Percentiles rank a stretch among this genome's conserved stretches.
Conservation (phyloP, 2,797 vertebrate genomes). For the Lithobates sylvaticus region DNA sequence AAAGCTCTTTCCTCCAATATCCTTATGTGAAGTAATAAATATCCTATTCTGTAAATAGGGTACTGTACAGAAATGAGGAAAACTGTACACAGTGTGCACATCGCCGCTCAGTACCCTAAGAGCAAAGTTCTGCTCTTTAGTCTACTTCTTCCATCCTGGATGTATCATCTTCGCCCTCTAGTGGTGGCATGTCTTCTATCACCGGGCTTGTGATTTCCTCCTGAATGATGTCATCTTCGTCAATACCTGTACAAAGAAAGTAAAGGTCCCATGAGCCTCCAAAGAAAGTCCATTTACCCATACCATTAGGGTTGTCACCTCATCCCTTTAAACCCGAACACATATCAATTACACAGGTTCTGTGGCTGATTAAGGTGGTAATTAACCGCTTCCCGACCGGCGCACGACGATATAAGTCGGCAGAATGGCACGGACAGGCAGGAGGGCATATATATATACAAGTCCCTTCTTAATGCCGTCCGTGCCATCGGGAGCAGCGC, state of each 20-base stretch:
- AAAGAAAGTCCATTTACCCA: too few relatives aligned
- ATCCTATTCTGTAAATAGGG: neutral
- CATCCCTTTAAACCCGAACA: too few relatives aligned
- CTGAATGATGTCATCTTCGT: constrained; percentile 78
- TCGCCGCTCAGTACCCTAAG: neutral
- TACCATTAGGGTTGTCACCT: too few relatives aligned
- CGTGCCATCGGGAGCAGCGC: too few relatives aligned
- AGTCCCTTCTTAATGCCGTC: too few relatives aligned
- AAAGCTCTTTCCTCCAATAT: neutral
- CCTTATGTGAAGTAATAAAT: neutral
- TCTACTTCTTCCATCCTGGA: constrained; percentile 86
- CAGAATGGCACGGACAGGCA: too few relatives aligned
- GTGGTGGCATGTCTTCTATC: constrained; percentile 83
- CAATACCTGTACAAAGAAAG: constrained; percentile 74
- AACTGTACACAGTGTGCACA: neutral
- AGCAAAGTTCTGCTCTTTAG: constrained; percentile 49
- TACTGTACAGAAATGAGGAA: neutral
- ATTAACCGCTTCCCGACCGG: too few relatives aligned
- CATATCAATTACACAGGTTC: too few relatives aligned
- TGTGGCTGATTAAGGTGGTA: too few relatives aligned
- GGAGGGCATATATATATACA: too few relatives aligned
- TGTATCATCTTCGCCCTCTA: constrained; percentile 83
- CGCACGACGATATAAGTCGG: too few relatives aligned
- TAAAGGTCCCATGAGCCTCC: too few relatives aligned
- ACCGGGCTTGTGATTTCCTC: constrained; percentile 77